A percentile compares a stretch with the other conserved stretches of the same genome.
Evolutionary conservation across 1,140 invertebrate genomes (phyloP).

Genomic region (Oscheius sp.): DNA sequence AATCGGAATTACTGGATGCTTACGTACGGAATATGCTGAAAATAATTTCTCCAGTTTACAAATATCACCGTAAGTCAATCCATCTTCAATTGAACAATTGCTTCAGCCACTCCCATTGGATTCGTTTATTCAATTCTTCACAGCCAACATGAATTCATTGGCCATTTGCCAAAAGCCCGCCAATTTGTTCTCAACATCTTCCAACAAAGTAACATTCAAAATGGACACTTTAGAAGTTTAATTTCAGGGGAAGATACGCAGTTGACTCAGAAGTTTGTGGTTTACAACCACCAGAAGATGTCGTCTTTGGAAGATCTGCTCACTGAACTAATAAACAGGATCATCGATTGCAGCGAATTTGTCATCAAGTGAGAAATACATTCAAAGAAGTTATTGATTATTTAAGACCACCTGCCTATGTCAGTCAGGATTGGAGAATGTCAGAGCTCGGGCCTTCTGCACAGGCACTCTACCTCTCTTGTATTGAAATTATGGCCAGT

Average conservation of each 20-base stretch:
- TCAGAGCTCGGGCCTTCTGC: conserved; percentile 24
- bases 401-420: conserved; percentile 26
- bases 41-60: conserved; percentile 18
- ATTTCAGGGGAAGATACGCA: conserved; percentile 17
- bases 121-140: conserved; percentile 28
- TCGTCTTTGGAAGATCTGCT: conserved; percentile 8
- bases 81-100: background rate
- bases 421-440: conserved; percentile 28
- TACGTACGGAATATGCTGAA: background rate
- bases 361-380: conserved; percentile 19
- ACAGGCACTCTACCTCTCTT: conserved; percentile 28
- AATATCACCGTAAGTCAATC: conserved; percentile 22
- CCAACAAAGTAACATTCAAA: background rate
- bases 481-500: conserved; percentile 39
- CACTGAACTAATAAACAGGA: too few relatives aligned
- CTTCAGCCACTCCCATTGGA: conserved; percentile 9
- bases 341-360: conserved; percentile 23
- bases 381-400: too few relatives aligned
- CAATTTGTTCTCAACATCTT: background rate
- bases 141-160: conserved; percentile 17
- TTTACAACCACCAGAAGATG: conserved; percentile 26
- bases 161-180: conserved; percentile 20
- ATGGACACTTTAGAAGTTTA: too few relatives aligned
- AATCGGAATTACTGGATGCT: conserved; percentile 6
- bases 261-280: conserved; percentile 11